Base-by-base conservation (phyloP, 2,888 invertebrate genomes). In the Cerceris rybyensis region DNA sequence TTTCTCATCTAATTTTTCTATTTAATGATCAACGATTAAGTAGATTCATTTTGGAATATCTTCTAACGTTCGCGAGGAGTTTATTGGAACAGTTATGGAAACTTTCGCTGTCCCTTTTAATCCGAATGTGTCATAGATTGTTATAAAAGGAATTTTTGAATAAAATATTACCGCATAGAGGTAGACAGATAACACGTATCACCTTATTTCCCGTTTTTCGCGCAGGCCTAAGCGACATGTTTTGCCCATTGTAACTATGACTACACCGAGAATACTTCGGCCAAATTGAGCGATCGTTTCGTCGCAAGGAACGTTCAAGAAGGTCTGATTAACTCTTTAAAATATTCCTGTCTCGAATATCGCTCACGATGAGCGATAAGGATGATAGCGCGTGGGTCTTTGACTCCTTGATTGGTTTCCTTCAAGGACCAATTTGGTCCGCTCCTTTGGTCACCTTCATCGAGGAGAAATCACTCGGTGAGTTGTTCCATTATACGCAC, bases 351-450 rank as follows among this genome's bases (percentile, higher is more conserved):
- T 17, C 42, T 28, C 28, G 28, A 28, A 28, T 28, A 7, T 17
- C 39, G 7, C 6, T 14, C 52, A 70, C 60, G 73, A 91, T 91
- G 90, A 83, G 81, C 59, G 88, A 88, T 28, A 88, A 84, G 60
- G 95, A 95, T 78, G 96, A 95, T 73, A 96, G 96, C 92, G 95
- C 96, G 7, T 98, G 98, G 98, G 97, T 98, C 13, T 97, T 98
- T 88, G 98, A 98, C 93, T 98, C 98, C 0, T 93, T 98, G 75
- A 96, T 98, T 41, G 97, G 97, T 76, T 98, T 98, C 92, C 93
- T 98, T 66, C 97, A 98, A 92, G 98, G 98, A 2, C 98, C 98
- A 0, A 95, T 98, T 60, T 98, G 98, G 97, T 98, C 97, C 90
- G 96, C 97, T 13, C 98, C 98, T 0, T 93, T 98, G 67, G 95